Base-by-base conservation (phyloP, 2,888 invertebrate genomes). In the Drosophila cognata region DNA sequence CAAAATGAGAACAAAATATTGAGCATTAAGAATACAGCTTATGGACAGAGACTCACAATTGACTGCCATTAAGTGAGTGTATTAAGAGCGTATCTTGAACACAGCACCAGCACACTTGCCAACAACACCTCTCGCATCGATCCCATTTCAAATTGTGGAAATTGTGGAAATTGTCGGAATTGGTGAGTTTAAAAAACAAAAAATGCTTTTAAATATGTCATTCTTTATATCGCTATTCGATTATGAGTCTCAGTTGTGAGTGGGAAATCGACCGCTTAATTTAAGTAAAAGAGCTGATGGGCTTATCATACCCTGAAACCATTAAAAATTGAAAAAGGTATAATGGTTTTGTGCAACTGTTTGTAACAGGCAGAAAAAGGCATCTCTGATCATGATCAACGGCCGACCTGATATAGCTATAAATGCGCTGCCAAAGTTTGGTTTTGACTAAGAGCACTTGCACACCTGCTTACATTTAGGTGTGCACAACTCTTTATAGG, bases 61-160 rank as follows among this genome's bases (percentile, higher is more conserved):
- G 77, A 88, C 83, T 84, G 72, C 84, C 83, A 86, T 89, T 86
- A 88, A 63, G 59, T 41, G 38, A 63, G 60, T 61, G 51, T 77
- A 82, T 81, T 82, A 81, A 82, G 75, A 41, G 56, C 70, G 48
- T 74, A 63, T 71, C 62, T 63, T 59, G 35, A 33, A 43, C 52
- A 50, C 60, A 31, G 11, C 48, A 38, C n/a, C 60, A 31, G 11
- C 48, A 38, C n/a, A n/a, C 21, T 46, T 16, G 21, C 46, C 46
- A 25, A 16, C 16, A 8, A 4, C 16, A 25, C 8, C 16, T 16
- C 6, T 11, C n/a, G 41, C 5, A n/a, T 11, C 41, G 41, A 43
- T 11, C 43, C 6, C n/a, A n/a, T 52, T 33, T 33, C 25, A 53
- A 53, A 25, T 46, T 16, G 16, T 46, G 46, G 8, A 53, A 53